Base-by-base conservation (phyloP, 2,797 vertebrate genomes). In the Bradypodion pumilum region DNA sequence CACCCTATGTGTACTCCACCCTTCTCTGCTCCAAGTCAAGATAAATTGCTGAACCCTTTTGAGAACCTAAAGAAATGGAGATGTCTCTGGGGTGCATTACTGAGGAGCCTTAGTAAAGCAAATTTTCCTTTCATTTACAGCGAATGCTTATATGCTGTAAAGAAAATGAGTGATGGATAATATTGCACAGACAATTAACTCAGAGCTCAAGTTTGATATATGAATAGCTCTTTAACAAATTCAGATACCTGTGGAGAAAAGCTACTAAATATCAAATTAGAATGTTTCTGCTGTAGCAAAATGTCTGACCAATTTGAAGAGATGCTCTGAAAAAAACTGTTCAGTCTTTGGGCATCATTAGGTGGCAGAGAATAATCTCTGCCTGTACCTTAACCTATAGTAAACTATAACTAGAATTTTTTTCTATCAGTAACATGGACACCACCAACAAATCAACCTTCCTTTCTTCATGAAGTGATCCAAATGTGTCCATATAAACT, bases 11-110 rank as follows among this genome's bases (percentile, higher is more conserved):
- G 46, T 63, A 49, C 40, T 32, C 56, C 80, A 62, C 13, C 32
- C 32, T 42, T 16, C 44, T 62, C 23, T 80, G 16, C 75, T 62
- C 35, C 80, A 42, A 63, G 37, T 86, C 25, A 84, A 87, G 12
- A 32, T 49, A 90, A 91, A 87, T 86, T 72, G 59, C 68, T 70
- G 5, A 85, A 21, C 0, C 1, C 76, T 77, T 85, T 84, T 42
- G 62, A 35, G 60, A 40, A 66, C 81, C 29, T 73, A 42, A 83
- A 84, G 74, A 78, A 70, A 79, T 74, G 62, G n/a, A 73, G 60
- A n/a, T 32, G 85, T 12, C 59, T 83, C 86, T 86, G 12, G 21
- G n/a, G 5, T 49, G 13, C 4, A 7, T 8, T 49, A 7, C 13
- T 49, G 69, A 74, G 32, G 44, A 23, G 37, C 56, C 70, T 74